These are phyloP conservation scores for Ariopsis seemanni DNA, from an alignment of 2,113 vertebrate species.

Conservation along the genomic window DNA sequence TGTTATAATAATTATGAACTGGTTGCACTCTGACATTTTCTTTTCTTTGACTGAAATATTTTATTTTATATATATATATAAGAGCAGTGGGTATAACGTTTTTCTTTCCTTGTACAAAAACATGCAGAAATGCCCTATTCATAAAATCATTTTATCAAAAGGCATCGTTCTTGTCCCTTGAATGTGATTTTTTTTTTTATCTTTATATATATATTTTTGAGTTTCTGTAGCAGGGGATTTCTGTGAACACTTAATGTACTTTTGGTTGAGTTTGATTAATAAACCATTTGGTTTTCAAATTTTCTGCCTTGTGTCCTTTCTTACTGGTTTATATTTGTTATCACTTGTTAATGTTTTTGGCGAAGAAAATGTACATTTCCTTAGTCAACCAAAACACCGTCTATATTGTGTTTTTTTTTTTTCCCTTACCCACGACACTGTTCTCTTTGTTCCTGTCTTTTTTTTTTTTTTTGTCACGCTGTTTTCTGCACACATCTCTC, in stretches of 20 bases:
- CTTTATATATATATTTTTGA: not conserved
- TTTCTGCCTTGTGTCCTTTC: constrained; percentile 42
- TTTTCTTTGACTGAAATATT: not conserved
- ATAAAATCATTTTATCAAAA: not conserved
- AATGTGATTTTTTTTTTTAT: not conserved
- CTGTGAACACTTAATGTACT: not conserved
- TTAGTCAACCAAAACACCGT: not conserved
- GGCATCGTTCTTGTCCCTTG: not conserved
- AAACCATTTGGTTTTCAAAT: constrained; percentile 37
- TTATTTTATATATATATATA: not conserved
- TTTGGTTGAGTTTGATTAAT: constrained; percentile 24
- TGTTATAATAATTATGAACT: not conserved
- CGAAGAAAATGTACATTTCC: not conserved
- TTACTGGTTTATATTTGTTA: constrained; percentile 9
- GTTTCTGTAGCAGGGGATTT: not conserved
- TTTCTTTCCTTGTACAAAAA: not conserved
- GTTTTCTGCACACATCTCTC: constrained; percentile 32
- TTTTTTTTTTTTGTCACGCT: constrained; percentile 21
- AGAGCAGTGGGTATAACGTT: too few relatives aligned
- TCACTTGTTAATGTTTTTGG: not conserved
- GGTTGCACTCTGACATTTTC: not conserved
- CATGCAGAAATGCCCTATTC: not conserved
- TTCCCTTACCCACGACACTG: not conserved
- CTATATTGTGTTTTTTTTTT: constrained; percentile 30
- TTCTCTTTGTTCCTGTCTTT: constrained; percentile 35